Percentiles rank a stretch among this genome's conserved stretches.
phyloP scores from a whole-genome alignment of 2,797 vertebrate species.

The Cichlasoma orientale region DNA sequence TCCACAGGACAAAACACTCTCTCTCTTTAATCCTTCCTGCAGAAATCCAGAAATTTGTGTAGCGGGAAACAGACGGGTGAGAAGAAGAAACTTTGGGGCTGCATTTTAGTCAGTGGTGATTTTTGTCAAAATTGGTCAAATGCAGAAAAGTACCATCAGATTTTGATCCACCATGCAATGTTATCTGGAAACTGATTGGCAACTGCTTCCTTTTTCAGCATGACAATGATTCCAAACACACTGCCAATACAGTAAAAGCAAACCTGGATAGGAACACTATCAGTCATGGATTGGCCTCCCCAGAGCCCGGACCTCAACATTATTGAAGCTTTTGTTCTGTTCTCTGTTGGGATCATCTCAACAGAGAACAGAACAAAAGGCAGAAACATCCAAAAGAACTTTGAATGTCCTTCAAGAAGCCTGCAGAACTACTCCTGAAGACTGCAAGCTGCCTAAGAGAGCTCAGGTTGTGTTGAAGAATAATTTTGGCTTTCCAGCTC shows the following conservation, averaged over 20 bases:
- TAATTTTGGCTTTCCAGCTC: background rate
- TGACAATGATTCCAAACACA: background rate
- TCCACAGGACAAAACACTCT: no score
- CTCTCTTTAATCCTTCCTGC: no score
- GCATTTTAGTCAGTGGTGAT: background rate
- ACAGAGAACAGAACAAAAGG: background rate
- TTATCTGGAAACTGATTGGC: background rate
- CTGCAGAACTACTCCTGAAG: no score
- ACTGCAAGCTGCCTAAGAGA: no score
- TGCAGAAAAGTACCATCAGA: background rate
- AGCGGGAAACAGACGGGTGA: no score
- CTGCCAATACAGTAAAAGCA: background rate
- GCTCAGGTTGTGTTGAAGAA: background rate
- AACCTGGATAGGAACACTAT: background rate
- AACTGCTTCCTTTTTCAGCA: no score
- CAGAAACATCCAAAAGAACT: background rate
- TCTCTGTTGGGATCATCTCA: no score
- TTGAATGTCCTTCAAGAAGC: background rate
- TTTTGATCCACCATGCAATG: background rate
- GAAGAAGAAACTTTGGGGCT: no score
- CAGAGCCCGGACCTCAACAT: no score
- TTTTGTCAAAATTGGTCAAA: background rate
- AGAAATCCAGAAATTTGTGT: no score
- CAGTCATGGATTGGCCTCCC: no score
- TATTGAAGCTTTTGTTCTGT: no score